Evolutionary conservation across 1,140 invertebrate genomes (phyloP).

Genomic region (Neotoxoptera formosana): DNA sequence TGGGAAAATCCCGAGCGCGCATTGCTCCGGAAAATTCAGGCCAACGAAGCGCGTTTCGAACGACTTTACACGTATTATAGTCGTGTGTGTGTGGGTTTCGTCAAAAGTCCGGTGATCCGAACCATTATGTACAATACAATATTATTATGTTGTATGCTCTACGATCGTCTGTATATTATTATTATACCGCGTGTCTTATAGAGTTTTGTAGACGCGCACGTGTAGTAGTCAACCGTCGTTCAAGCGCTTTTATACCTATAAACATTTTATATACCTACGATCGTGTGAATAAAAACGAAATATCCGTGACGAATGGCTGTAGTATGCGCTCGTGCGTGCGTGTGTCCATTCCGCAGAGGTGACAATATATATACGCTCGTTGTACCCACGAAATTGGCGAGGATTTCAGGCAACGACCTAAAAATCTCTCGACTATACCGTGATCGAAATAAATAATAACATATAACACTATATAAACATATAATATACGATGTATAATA

Average conservation of each 20-base stretch:
- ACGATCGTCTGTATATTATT: neutral
- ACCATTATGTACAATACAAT: neutral
- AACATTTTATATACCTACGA: neutral
- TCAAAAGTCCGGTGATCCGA: neutral
- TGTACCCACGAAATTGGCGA: neutral
- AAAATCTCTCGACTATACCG: neutral
- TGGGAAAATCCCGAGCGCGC: neutral
- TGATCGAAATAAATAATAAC: neutral
- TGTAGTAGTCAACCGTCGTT: neutral
- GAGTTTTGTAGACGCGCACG: neutral
- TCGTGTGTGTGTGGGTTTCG: neutral
- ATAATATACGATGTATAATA: neutral
- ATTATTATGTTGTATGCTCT: neutral
- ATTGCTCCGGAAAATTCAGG: neutral
- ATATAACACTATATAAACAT: neutral
- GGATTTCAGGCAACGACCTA: conserved; percentile 20
- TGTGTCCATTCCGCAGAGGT: neutral
- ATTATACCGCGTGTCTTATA: neutral
- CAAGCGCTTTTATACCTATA: neutral
- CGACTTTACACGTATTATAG: neutral
- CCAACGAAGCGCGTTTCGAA: neutral
- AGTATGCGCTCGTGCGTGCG: neutral
- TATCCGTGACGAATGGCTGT: neutral
- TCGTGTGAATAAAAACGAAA: conserved; percentile 40
- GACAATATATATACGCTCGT: neutral